These are phyloP conservation scores for Smithornis capensis DNA, from an alignment of 2,113 vertebrate genomes.

Conservation along the genomic window DNA sequence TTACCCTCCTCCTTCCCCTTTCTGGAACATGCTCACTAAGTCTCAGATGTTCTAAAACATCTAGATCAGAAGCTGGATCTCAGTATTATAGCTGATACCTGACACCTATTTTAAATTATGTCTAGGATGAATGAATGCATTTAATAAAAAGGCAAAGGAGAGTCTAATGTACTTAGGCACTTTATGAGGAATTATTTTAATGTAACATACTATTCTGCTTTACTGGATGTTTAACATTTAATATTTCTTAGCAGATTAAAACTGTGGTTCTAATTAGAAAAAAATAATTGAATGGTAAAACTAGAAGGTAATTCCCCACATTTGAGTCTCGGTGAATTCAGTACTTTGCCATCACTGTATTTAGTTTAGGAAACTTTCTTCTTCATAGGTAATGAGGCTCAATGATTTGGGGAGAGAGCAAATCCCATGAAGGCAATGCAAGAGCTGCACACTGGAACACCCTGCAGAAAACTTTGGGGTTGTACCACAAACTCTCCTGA, in stretches of 20 bases:
- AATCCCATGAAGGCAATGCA: background rate
- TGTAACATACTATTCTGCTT: background rate
- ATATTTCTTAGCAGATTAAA: constrained; percentile 29
- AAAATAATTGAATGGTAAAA: constrained; percentile 36
- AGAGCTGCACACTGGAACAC: background rate
- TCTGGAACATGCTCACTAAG: background rate
- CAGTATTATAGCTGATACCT: background rate
- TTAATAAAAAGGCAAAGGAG: constrained; percentile 5
- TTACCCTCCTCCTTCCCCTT: background rate
- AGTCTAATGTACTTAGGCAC: background rate
- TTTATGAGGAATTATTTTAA: constrained; percentile 14
- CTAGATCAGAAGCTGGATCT: background rate
- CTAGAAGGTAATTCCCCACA: background rate
- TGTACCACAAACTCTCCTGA: background rate
- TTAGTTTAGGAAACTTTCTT: background rate
- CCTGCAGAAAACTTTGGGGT: background rate
- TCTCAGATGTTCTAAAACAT: background rate
- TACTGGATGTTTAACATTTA: constrained; percentile 17
- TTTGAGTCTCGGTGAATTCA: background rate
- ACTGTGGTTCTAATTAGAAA: constrained; percentile 19
- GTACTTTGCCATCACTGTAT: background rate
- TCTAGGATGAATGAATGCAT: background rate
- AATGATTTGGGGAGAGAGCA: background rate
- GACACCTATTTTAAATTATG: constrained; percentile 1
- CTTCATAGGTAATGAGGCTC: background rate